Evolutionary conservation across 2,888 invertebrate species (phyloP).

Genomic region (Tribolium freemani): DNA sequence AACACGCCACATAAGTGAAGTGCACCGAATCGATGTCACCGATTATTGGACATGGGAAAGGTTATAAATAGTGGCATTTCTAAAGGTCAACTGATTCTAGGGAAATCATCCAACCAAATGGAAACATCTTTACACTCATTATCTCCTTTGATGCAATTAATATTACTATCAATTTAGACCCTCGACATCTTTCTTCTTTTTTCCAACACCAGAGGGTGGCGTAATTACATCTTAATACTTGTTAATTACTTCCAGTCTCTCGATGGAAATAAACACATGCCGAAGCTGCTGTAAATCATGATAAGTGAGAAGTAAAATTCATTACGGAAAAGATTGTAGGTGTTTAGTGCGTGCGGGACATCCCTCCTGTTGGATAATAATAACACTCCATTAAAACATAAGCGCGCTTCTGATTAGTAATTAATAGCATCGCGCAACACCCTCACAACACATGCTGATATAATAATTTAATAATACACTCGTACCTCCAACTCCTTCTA

Average conservation of each 20-base stretch:
- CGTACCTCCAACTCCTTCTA: neutral
- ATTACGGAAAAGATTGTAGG: conserved; percentile 39
- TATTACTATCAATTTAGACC: conserved; percentile 41
- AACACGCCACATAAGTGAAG: conserved; percentile 57
- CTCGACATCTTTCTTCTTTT: conserved; percentile 46
- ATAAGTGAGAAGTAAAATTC: conserved; percentile 43
- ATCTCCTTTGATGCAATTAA: conserved; percentile 48
- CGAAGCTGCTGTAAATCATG: conserved; percentile 55
- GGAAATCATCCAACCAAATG: conserved; percentile 26
- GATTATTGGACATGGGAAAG: conserved; percentile 58
- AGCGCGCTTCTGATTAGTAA: conserved; percentile 61
- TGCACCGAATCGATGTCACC: conserved; percentile 48
- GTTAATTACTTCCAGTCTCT: conserved; percentile 58
- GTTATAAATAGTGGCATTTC: conserved; percentile 57
- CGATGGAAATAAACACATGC: conserved; percentile 58
- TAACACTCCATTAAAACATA: conserved; percentile 62
- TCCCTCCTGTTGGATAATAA: conserved; percentile 58
- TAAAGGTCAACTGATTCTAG: conserved; percentile 51
- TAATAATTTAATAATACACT: conserved; percentile 14
- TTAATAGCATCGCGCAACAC: conserved; percentile 54
- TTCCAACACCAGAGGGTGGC: conserved; percentile 48
- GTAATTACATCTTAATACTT: conserved; percentile 59
- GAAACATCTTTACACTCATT: conserved; percentile 44
- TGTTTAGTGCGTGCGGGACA: conserved; percentile 53
- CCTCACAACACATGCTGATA: conserved; percentile 33